Evolutionary conservation across 2,797 vertebrate species (phyloP).

Genomic region (Tragelaphus eurycerus): DNA sequence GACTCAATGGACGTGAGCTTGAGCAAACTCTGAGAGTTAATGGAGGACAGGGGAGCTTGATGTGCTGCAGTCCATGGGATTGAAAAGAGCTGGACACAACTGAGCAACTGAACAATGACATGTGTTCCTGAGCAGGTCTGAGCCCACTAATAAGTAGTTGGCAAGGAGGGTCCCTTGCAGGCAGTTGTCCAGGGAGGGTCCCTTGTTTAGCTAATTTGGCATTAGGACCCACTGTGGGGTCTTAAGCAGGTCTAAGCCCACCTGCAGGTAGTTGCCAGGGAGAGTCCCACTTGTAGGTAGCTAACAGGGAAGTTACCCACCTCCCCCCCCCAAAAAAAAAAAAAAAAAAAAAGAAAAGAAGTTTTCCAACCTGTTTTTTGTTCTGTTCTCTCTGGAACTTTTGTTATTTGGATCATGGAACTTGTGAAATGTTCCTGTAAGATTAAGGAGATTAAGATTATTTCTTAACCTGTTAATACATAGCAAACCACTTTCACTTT

Average conservation of each 20-base stretch:
- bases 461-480: neutral
- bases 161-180: neutral
- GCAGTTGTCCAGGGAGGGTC: neutral
- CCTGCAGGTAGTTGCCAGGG: neutral
- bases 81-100: neutral
- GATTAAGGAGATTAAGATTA: neutral
- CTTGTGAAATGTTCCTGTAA: neutral
- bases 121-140: neutral
- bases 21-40: neutral
- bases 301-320: neutral
- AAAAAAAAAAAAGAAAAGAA: accelerated
- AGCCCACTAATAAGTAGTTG: neutral
- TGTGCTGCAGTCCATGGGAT: neutral
- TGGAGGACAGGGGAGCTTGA: neutral
- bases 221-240: neutral
- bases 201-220: neutral
- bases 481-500: neutral
- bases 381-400: neutral
- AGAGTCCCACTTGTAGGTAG: neutral
- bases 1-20: neutral
- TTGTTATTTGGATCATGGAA: neutral
- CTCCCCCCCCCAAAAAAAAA: neutral
- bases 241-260: neutral
- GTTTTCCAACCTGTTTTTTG: neutral
- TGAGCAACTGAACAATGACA: neutral